Evolutionary conservation across 2,888 invertebrate species (phyloP), one percentile per base, ranked within the genome.

Genomic region (Eudemis profundana): DNA sequence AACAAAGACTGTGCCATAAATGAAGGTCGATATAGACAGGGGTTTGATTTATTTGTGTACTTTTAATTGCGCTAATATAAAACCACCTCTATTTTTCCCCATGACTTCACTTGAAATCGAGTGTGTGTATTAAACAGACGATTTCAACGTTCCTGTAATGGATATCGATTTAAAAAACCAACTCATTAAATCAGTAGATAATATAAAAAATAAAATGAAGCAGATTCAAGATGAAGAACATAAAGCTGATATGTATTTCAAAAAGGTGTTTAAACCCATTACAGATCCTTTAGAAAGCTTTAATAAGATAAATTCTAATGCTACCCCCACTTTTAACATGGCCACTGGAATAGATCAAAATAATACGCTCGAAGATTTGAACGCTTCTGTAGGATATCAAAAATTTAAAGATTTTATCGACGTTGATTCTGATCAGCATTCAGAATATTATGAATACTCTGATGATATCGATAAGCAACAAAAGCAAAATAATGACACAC

Each of bases 221-320:
- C 27, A 1, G 27, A 27, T 49, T 27, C 49, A 29, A 27, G 29
- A 49, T 27, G 15, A 49, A 29, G 29, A 49, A 14, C 14, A 49
- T 49, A 29, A 27, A 14, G 29, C 49, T 14, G 29, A 29, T 29
- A 14, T 38, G 10, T 12, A 38, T 3, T 38, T 38, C 10, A 38
- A 38, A n/a, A 38, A 38, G n/a, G 38, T 38, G n/a, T 38, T 38
- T n/a, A 38, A 38, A n/a, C 38, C 38, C n/a, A 38, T 38, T 38
- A 38, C 38, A 38, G 40, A 40, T 40, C 40, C 49, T 49, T 15
- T 49, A 49, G 49, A 49, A 29, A 49, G 14, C 3, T 14, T 49
- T 5, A 27, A 50, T 33, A 15, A 8, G 10, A 12, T n/a, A 8
- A 33, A 19, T 10, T 4, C 12, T 12, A 12, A 33, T n/a, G n/a